Conservation (phyloP, 2,888 invertebrate species). For the Dusona sp. region DNA sequence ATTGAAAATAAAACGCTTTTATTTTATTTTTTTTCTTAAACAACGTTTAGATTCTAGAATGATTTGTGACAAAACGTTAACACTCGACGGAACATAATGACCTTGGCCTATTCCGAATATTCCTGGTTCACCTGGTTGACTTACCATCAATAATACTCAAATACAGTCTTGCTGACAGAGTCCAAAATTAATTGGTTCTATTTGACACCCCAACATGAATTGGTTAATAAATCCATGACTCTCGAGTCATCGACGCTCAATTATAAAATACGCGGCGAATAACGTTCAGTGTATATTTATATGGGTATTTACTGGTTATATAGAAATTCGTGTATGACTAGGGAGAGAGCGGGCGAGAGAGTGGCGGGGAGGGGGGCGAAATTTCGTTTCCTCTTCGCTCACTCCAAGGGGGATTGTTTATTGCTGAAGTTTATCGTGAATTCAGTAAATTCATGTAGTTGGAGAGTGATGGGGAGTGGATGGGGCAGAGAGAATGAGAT, state of each 20-base stretch:
- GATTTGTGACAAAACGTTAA: background rate
- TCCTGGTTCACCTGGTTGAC: too few species aligned
- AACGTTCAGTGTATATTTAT: background rate
- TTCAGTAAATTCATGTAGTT: slow-evolving; percentile 56
- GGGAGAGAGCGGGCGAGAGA: background rate
- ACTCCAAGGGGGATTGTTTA: slow-evolving; percentile 40
- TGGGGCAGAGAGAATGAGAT: background rate
- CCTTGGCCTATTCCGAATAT: background rate
- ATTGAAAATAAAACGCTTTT: too few species aligned
- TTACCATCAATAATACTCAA: slow-evolving; percentile 46
- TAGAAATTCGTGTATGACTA: background rate
- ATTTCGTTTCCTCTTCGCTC: background rate
- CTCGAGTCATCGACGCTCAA: slow-evolving; percentile 32
- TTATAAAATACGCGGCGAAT: slow-evolving; percentile 25
- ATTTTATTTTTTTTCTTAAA: background rate
- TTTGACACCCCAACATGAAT: slow-evolving; percentile 61
- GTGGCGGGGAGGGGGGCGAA: background rate
- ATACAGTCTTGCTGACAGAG: slow-evolving; percentile 56
- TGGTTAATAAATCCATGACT: slow-evolving; percentile 65
- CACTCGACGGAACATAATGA: background rate
- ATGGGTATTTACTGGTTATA: background rate
- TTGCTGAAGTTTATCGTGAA: slow-evolving; percentile 58
- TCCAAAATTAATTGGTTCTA: slow-evolving; percentile 58
- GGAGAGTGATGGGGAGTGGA: background rate
- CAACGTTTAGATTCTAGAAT: background rate